Base-by-base conservation (phyloP, 2,113 vertebrate species). In the Halcyon malimbica region DNA sequence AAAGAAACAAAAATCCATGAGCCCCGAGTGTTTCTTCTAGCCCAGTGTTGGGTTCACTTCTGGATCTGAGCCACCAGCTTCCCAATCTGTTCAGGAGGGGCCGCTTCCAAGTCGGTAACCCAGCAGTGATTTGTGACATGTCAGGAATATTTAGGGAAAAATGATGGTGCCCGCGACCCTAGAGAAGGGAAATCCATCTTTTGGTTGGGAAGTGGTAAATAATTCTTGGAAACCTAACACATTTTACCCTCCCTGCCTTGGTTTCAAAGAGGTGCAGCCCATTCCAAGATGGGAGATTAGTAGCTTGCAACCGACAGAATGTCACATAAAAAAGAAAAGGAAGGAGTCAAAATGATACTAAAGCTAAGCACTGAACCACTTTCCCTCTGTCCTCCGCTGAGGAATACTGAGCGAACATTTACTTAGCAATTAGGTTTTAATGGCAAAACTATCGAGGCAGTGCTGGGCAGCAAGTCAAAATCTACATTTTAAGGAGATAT, bases 401-500 rank as follows among this genome's bases (percentile, higher is more conserved):
- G 94, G 94, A 94, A 93, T 71, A 83, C 62, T 39, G 89, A 95
- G 70, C 0, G 96, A 96, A 94, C 95, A 94, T 97, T 97, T 94
- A 97, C 87, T 94, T 95, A 97, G 96, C 95, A 97, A 96, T 97
- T 96, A 97, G 95, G 90, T 54, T 86, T 94, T 79, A 87, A 92
- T 83, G 94, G 95, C 93, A 92, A 93, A 94, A 82, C 91, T 95
- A 97, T 89, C 95, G 90, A 97, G 95, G 97, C 92, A 95, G 75
- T 0, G 17, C 96, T 97, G 97, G 97, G 98, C 98, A 97, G 53
- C 97, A 90, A 97, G 96, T 98, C 98, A 98, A 98, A 97, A 97
- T 87, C 97, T 96, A 95, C 96, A 96, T 97, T 97, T 97, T 94
- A 91, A 97, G 93, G 94, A 15, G 63, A 96, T 96, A 92, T 95